Conservation (phyloP, 1,140 invertebrate species). For the Scylla paramamosain region DNA sequence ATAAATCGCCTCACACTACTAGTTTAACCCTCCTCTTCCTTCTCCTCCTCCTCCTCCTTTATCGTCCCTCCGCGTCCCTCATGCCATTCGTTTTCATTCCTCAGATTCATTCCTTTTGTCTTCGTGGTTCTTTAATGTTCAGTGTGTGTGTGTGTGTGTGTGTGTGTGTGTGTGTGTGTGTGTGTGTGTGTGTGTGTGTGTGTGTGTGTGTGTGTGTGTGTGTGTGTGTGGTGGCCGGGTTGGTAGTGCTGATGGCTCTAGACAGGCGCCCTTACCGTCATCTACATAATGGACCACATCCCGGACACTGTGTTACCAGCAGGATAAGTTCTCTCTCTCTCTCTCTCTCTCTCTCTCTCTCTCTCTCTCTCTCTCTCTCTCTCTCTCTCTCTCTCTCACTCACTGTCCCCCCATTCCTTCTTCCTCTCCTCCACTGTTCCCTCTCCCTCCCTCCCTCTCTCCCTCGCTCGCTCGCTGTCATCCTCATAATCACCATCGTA, state of each 20-base stretch:
- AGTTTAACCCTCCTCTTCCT: background rate
- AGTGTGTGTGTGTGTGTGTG: background rate
- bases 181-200: too few species aligned
- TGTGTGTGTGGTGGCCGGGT: too few species aligned
- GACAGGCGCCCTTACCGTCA: background rate
- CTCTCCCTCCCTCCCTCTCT: background rate
- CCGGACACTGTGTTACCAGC: slow-evolving; percentile 35
- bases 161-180: too few species aligned
- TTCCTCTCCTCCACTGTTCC: background rate
- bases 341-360: background rate
- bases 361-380: background rate
- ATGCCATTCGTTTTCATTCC: background rate
- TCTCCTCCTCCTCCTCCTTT: background rate
- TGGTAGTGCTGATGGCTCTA: too few species aligned
- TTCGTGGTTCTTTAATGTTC: background rate
- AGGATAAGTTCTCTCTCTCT: background rate
- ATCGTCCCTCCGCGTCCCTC: background rate
- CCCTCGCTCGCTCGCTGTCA: background rate
- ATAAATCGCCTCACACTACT: background rate
- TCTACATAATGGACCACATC: slow-evolving; percentile 57
- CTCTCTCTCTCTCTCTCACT: background rate
- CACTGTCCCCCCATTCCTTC: background rate
- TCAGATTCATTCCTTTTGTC: background rate
- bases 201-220: too few species aligned
- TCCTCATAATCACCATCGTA: too few species aligned